Conservation (phyloP, 2,113 vertebrate species). For the Haplochromis vanheusdeni region DNA sequence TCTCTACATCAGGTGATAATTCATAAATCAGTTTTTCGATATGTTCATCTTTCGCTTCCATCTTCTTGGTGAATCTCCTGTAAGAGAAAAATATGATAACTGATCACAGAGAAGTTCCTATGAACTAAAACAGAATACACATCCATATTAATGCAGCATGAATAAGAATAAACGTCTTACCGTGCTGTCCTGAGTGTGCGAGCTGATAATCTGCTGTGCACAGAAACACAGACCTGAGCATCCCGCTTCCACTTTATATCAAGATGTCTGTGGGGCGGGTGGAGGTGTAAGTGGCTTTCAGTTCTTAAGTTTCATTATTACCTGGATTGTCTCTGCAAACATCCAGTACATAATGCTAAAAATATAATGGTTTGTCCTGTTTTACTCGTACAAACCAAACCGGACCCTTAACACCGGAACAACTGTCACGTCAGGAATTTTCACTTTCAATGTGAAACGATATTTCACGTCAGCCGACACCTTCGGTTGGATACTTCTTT, state of each 20-base stretch:
- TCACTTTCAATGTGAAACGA: background rate
- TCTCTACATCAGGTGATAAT: background rate
- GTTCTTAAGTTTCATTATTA: too few relatives aligned
- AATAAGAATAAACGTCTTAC: background rate
- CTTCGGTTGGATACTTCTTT: background rate
- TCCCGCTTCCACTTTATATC: background rate
- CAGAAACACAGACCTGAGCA: background rate
- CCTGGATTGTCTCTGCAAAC: too few relatives aligned
- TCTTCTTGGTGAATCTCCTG: background rate
- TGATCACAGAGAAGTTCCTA: background rate
- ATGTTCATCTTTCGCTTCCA: background rate
- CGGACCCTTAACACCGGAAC: rapidly evolving
- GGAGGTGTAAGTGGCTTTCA: too few relatives aligned
- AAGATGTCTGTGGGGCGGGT: background rate
- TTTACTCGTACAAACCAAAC: background rate
- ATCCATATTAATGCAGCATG: background rate
- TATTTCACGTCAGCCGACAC: background rate
- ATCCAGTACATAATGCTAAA: too few relatives aligned
- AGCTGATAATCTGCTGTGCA: background rate
- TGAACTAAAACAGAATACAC: background rate
- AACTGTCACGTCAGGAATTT: background rate
- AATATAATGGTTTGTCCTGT: background rate
- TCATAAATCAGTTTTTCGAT: background rate
- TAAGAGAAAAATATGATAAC: background rate
- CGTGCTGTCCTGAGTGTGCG: background rate